These are phyloP conservation scores for Typhlichthys subterraneus DNA, from an alignment of 2,797 vertebrate species.

Conservation along the genomic window DNA sequence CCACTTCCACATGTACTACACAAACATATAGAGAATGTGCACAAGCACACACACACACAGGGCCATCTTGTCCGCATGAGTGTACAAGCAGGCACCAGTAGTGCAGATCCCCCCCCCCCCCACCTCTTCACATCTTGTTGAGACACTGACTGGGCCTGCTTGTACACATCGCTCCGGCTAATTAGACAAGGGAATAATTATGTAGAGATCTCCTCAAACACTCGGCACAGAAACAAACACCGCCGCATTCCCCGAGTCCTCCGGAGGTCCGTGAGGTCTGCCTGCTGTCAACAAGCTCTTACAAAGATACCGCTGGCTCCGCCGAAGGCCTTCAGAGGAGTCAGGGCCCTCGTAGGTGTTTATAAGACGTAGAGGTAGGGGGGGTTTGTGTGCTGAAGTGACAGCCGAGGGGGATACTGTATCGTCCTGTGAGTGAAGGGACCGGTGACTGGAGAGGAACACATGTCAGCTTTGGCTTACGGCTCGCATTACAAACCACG, in stretches of 20 bases:
- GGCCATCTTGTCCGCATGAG: not conserved
- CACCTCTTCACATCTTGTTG: constrained; percentile 69
- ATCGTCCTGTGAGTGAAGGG: too few species aligned
- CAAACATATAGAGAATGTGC: not conserved
- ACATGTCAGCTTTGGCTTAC: too few species aligned
- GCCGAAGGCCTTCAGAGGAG: constrained; percentile 37
- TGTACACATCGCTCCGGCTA: constrained; percentile 83
- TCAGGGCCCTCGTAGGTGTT: constrained; percentile 45
- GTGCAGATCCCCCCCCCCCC: constrained; percentile 12
- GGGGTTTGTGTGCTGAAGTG: constrained; percentile 54
- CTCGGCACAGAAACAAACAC: constrained; percentile 52
- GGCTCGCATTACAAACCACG: too few species aligned
- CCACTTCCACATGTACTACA: constrained; percentile 1
- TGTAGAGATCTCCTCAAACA: constrained; percentile 64
- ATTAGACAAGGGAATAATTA: constrained; percentile 88
- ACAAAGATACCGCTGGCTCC: constrained; percentile 47
- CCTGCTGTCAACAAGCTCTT: constrained; percentile 66
- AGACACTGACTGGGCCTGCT: constrained; percentile 70
- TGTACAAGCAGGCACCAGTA: constrained; percentile 2
- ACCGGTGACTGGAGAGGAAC: too few species aligned
- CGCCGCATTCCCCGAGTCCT: constrained; percentile 39
- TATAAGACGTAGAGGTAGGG: constrained; percentile 36
- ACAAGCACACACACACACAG: constrained; percentile 27
- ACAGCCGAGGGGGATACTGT: constrained; percentile 31
- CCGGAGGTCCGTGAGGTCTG: constrained; percentile 58